Conservation (phyloP, 2,797 vertebrate species). For the Hapalemur alaotrensis region DNA sequence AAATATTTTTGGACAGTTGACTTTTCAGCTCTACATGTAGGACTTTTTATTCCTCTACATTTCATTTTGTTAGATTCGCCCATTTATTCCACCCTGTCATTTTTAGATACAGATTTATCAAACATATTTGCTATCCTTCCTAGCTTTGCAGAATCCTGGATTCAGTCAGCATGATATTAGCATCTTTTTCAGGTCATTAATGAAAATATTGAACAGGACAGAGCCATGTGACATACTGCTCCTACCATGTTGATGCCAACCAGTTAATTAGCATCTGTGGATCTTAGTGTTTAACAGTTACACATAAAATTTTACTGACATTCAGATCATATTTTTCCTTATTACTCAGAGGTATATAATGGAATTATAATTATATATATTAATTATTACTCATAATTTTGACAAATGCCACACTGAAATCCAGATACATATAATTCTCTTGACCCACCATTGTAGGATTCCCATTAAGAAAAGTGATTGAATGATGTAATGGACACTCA, state of each 20-base stretch:
- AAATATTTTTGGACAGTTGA: not conserved
- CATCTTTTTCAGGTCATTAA: conserved; percentile 24
- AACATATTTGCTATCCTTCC: not conserved
- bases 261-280: not conserved
- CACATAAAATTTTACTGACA: not conserved
- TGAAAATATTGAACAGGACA: conserved; percentile 23
- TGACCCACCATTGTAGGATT: not conserved
- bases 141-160: not conserved
- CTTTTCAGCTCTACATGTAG: not conserved
- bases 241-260: not conserved
- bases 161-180: not conserved
- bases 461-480: not conserved
- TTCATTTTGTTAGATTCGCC: conserved; percentile 33
- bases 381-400: not conserved
- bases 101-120: not conserved
- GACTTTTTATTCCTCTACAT: not conserved
- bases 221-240: not conserved
- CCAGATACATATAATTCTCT: not conserved
- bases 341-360: not conserved
- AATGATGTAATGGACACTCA: not conserved
- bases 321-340: not conserved
- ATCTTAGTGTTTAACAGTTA: conserved; percentile 6
- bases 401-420: not conserved
- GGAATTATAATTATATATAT: not conserved
- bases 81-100: not conserved